These are phyloP conservation scores for Columba janthina DNA, from an alignment of 2,113 vertebrate genomes.

Conservation along the genomic window DNA sequence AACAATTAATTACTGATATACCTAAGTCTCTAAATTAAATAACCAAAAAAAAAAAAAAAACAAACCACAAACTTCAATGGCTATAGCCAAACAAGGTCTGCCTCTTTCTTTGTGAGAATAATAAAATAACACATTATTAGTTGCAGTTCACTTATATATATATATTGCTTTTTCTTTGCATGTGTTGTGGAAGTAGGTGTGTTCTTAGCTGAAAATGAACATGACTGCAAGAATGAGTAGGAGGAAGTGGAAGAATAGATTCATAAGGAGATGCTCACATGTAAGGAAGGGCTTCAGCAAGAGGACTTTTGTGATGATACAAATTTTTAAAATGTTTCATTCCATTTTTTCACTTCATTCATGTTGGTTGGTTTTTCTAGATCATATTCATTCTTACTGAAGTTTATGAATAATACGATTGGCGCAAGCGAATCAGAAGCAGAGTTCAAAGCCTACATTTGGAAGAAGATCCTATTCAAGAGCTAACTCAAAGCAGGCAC, in stretches of 20 bases:
- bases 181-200: neutral
- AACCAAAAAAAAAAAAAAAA: neutral
- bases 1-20: neutral
- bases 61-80: neutral
- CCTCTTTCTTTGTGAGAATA: neutral
- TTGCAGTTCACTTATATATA: neutral
- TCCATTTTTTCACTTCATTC: neutral
- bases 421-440: neutral
- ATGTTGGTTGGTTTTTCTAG: neutral
- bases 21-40: fast-evolving
- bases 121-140: neutral
- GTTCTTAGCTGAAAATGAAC: neutral
- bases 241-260: neutral
- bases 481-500: neutral
- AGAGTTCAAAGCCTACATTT: neutral
- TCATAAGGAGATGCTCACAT: neutral
- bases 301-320: neutral
- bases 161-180: neutral
- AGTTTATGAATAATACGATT: neutral
- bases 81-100: neutral
- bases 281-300: neutral
- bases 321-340: neutral
- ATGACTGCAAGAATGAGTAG: neutral
- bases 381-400: neutral
- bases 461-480: neutral